These are phyloP conservation scores for Dicycla oo DNA, from an alignment of 2,888 invertebrate species.

Conservation along the genomic window DNA sequence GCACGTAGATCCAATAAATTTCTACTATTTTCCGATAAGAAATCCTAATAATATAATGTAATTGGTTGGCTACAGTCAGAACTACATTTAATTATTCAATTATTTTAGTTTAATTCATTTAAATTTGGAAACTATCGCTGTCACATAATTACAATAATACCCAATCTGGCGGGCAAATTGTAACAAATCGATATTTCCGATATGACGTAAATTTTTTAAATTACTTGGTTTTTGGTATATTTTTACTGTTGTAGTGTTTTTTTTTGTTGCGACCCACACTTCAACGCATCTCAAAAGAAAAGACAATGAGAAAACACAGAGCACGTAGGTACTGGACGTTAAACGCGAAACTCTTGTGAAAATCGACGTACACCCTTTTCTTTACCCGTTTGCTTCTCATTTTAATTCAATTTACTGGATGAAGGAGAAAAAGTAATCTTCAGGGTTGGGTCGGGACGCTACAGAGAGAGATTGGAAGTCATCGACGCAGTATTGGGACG, in stretches of 20 bases:
- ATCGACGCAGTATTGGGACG: slow-evolving; percentile 89
- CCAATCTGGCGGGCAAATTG: background rate
- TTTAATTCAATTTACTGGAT: slow-evolving; percentile 90
- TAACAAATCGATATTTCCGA: background rate
- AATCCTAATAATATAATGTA: background rate
- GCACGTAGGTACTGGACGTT: slow-evolving; percentile 74
- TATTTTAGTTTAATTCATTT: background rate
- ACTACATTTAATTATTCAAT: background rate
- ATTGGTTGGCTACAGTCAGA: no score
- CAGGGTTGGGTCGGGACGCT: slow-evolving; percentile 87
- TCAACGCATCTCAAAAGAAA: slow-evolving; percentile 45
- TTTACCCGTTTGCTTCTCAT: slow-evolving; percentile 88
- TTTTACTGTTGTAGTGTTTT: background rate
- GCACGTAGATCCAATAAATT: background rate
- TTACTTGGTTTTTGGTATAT: background rate
- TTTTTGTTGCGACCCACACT: background rate
- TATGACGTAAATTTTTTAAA: background rate
- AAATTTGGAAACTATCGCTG: background rate
- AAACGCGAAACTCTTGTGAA: slow-evolving; percentile 82
- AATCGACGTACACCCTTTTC: slow-evolving; percentile 86
- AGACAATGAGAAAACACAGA: slow-evolving; percentile 69
- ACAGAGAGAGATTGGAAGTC: slow-evolving; percentile 89
- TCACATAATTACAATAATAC: background rate
- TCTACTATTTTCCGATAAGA: background rate
- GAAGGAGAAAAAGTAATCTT: slow-evolving; percentile 89